A percentile compares a stretch with the other conserved stretches of the same genome.
Conservation (phyloP, 1,140 invertebrate genomes). For the Drosophila seguyi region DNA sequence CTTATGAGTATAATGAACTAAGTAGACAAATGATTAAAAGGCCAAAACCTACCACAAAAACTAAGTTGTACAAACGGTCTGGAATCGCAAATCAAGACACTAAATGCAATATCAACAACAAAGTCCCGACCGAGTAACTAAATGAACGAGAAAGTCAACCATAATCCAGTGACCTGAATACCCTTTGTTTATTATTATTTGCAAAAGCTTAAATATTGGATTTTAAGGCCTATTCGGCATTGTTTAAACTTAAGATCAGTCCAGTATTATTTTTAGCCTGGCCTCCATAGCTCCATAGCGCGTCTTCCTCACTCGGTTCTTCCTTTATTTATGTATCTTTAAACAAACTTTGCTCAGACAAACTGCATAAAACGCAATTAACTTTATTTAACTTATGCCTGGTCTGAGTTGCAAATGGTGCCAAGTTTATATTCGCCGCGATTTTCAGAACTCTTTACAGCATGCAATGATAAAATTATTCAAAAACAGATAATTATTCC, state of each 20-base stretch:
- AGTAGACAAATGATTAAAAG: background rate
- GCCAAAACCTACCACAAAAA: constrained; percentile 13
- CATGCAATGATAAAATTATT: constrained; percentile 57
- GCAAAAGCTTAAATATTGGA: constrained; percentile 23
- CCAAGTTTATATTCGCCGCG: constrained; percentile 66
- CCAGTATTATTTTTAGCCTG: constrained; percentile 44
- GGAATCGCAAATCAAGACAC: constrained; percentile 2
- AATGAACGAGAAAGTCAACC: constrained; percentile 28
- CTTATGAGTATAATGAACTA: background rate
- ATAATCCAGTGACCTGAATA: constrained; percentile 35
- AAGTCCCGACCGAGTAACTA: background rate
- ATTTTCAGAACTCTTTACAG: constrained; percentile 44
- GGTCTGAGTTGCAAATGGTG: constrained; percentile 46
- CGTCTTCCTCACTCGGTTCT: constrained; percentile 2
- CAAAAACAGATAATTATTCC: constrained; percentile 49
- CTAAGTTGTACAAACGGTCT: background rate
- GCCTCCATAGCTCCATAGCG: constrained; percentile 16
- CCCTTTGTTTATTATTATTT: constrained; percentile 36
- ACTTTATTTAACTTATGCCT: constrained; percentile 66
- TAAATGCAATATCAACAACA: constrained; percentile 31
- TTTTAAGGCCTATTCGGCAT: constrained; percentile 33
- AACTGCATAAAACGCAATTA: constrained; percentile 72
- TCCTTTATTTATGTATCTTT: constrained; percentile 57
- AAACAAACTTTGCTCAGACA: constrained; percentile 49
- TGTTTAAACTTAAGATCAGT: constrained; percentile 40